phyloP scores from a whole-genome alignment of 1,140 invertebrate species.

The Asbolus verrucosus region DNA sequence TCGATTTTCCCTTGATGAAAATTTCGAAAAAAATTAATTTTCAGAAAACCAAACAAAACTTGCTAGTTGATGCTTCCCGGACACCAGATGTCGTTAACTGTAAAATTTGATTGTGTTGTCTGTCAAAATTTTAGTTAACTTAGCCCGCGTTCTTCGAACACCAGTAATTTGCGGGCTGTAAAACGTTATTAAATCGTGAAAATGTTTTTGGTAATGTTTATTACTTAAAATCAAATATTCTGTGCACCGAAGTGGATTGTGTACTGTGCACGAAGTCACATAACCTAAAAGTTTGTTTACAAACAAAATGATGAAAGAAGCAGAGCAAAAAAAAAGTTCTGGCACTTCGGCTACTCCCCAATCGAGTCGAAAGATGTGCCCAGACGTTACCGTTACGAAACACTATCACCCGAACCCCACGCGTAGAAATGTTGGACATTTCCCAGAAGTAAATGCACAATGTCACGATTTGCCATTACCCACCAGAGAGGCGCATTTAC shows the following conservation, averaged over 20 bases:
- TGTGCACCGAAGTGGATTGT: neutral
- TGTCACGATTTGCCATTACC: neutral
- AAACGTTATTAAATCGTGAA: neutral
- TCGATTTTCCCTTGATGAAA: too few relatives aligned
- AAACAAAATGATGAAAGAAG: slow-evolving; percentile 20
- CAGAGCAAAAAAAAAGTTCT: neutral
- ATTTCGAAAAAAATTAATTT: too few relatives aligned
- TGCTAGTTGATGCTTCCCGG: neutral
- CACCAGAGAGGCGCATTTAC: neutral
- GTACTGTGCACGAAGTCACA: neutral
- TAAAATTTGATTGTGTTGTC: neutral
- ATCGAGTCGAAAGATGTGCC: neutral
- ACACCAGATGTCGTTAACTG: neutral
- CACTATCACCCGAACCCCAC: neutral
- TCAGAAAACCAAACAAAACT: neutral
- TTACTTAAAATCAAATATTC: neutral
- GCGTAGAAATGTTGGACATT: neutral
- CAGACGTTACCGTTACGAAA: neutral
- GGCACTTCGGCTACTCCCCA: neutral
- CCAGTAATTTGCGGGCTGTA: neutral
- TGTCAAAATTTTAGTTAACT: slow-evolving; percentile 35
- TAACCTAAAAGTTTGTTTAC: slow-evolving; percentile 47
- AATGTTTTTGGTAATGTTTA: neutral
- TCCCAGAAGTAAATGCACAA: neutral
- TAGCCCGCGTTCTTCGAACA: slow-evolving; percentile 30